A percentile compares a stretch with the other conserved stretches of the same genome.
These are phyloP conservation scores for Parazoanthus atlanticus DNA, from an alignment of 92 coral and sea anemone genomes.

Conservation along the genomic window DNA sequence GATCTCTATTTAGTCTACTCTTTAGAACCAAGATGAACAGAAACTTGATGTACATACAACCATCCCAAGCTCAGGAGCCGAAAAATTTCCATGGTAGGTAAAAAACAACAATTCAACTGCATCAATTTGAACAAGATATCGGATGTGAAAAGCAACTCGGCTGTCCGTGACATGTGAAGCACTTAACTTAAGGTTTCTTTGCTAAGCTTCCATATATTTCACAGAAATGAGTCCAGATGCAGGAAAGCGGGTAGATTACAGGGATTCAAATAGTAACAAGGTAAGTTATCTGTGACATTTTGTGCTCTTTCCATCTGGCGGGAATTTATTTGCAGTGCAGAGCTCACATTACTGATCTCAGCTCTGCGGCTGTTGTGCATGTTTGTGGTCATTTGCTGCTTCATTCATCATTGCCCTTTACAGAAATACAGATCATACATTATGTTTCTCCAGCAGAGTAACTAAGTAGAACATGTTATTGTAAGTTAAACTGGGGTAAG, in stretches of 20 bases:
- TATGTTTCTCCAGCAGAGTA: neutral
- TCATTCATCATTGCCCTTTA: too few species aligned
- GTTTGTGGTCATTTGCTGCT: neutral
- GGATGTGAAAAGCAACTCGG: neutral
- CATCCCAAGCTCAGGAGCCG: neutral
- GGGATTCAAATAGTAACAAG: conserved; percentile 1
- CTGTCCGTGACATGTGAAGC: neutral
- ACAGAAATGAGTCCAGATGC: neutral
- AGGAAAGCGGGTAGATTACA: neutral
- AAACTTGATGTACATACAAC: conserved; percentile 8
- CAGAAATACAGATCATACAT: too few species aligned
- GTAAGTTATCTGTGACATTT: neutral
- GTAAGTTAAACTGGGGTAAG: neutral
- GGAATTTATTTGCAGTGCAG: neutral
- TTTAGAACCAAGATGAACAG: conserved; percentile 10
- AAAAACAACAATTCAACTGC: neutral
- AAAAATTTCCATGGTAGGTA: neutral
- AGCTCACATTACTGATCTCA: neutral
- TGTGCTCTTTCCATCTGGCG: neutral
- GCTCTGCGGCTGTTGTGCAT: neutral
- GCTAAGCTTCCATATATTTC: neutral
- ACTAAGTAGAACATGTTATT: neutral
- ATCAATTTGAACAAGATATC: neutral
- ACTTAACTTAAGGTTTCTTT: neutral
- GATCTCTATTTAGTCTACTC: neutral